Base-by-base conservation (phyloP, 2,797 vertebrate genomes). In the Anniella stebbinsi region DNA sequence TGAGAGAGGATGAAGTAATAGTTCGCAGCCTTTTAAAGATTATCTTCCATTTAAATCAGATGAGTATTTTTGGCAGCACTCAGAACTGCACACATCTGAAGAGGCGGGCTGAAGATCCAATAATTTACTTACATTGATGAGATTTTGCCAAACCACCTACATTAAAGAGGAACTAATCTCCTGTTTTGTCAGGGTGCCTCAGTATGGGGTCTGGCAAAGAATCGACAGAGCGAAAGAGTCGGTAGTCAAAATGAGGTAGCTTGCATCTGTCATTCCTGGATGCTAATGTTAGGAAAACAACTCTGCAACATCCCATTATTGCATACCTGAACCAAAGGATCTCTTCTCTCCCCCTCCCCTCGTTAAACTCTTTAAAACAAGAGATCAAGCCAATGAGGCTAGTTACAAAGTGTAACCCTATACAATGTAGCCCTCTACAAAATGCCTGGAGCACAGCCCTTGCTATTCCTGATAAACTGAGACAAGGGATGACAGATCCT, bases 1-100 rank as follows among this genome's bases (percentile, higher is more conserved):
- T 73, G 63, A 84, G 93, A 87, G 90, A 90, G 92, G 88, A 41
- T 87, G 45, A 93, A 93, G 75, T 92, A 95, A 93, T 94, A 91
- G 94, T 94, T 93, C 91, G 88, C 95, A 94, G 92, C 92, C 81
- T 95, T 93, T 91, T 80, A 60, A 0, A 95, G 93, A 90, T 90
- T 92, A 72, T 88, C 23, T 94, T 94, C 93, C 93, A 21, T 88
- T 91, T 95, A 92, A 81, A 96, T 95, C 95, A 96, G 92, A 95
- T 92, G 83, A 92, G 92, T 93, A 95, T 94, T 95, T 83, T 95
- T 94, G 93, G 92, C 94, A 95, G 93, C 90, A 92, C 45, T 91
- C 21, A 0, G 78, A 89, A 93, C 88, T 94, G 93, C 91, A 92
- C 88, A 80, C 94, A 96, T 93, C 30, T 91, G 93, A 94, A 69